Evolutionary conservation across 2,113 vertebrate genomes (phyloP), one percentile per base, ranked within the genome.

Genomic region (Progne subis): DNA sequence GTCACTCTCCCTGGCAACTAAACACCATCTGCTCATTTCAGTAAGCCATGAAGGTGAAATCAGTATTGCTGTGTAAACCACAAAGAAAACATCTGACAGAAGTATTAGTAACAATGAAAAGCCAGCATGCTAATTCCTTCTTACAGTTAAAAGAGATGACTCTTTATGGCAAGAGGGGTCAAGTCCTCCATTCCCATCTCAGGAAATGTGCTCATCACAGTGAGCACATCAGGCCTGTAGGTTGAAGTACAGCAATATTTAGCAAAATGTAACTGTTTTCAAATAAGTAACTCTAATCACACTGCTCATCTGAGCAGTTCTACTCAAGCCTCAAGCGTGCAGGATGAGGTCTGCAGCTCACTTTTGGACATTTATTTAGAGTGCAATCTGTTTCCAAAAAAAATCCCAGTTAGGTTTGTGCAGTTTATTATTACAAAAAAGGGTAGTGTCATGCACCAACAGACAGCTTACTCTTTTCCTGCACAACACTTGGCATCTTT

Each of bases 401-500:
- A n/a, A 23, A 1, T 8, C 31, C 32, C 24, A 18, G 37, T 46
- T 60, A 17, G 2, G 5, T 63, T 63, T 86, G 78, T 70, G 53
- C 55, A 84, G 28, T 53, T 91, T 70, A 77, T 57, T 3, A 19
- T 69, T 71, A 76, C 6, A 59, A 81, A 81, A 60, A 72, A 67
- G 52, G 61, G 31, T 5, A 37, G 12, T 46, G 29, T 44, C 43
- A 80, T 91, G 61, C 71, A 96, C 67, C 81, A 80, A 68, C 5
- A 90, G 88, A 60, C 26, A 86, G 63, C 52, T 93, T 95, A 98
- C n/a, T 97, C 92, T 95, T 98, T 99, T 72, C 98, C 98, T 63
- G 97, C 96, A 82, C 97, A 97, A 26, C 86, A 96, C 78, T 98
- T 99, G 23, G 99, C 99, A 92, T 98, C 99, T 95, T 98, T 99